phyloP scores from a whole-genome alignment of 2,888 invertebrate species.

The Aethes cnicana region DNA sequence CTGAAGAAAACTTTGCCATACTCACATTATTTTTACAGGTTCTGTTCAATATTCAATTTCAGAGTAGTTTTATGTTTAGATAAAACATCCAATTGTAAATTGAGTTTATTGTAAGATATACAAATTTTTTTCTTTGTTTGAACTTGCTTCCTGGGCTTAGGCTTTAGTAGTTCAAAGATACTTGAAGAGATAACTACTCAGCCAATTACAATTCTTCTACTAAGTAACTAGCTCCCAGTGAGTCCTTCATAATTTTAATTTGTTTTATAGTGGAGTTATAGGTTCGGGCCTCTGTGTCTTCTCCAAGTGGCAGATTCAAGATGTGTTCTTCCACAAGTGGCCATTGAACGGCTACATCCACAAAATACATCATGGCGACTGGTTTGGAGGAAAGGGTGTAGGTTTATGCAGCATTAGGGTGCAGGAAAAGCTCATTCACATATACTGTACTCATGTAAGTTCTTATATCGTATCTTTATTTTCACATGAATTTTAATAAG shows the following conservation, averaged over 20 bases:
- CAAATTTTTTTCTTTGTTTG: constrained; percentile 13
- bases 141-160: too few species aligned
- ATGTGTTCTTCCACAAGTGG: constrained; percentile 96
- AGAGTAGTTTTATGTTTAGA: constrained; percentile 95
- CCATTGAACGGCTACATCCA: constrained; percentile 98
- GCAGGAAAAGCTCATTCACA: constrained; percentile 87
- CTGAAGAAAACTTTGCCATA: constrained; percentile 86
- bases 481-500: too few species aligned
- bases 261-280: constrained; percentile 88
- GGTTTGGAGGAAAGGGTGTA: constrained; percentile 99
- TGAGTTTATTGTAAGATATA: too few species aligned
- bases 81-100: too few species aligned
- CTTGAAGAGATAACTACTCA: too few species aligned
- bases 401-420: constrained; percentile 90
- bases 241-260: constrained; percentile 3
- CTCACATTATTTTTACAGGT: constrained; percentile 97
- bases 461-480: constrained; percentile 1
- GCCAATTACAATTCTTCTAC: too few species aligned
- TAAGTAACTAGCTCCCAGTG: too few species aligned
- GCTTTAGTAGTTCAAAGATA: too few species aligned
- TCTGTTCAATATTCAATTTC: not conserved
- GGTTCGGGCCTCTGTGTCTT: constrained; percentile 95
- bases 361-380: constrained; percentile 97
- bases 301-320: constrained; percentile 91
- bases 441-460: constrained; percentile 97